Evolutionary conservation across 2,888 invertebrate species (phyloP), one percentile per base, ranked within the genome.

Genomic region (Chamaedrilus cognettii): DNA sequence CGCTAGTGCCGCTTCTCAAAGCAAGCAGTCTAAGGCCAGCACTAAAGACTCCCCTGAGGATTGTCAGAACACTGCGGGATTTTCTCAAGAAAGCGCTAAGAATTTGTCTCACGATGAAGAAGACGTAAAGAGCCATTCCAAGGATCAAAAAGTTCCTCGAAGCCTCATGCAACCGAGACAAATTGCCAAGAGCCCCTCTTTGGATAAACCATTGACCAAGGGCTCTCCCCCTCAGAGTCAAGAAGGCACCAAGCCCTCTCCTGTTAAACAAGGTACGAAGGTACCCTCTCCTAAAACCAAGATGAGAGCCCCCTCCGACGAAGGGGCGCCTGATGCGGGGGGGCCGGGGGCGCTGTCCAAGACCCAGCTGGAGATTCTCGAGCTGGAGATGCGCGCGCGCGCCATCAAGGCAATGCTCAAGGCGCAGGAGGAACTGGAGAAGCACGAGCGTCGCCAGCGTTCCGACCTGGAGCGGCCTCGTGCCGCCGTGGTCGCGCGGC

Each of bases 361-460:
- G 70, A 80, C 79, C 64, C 78, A 78, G 74, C 80, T 87, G 70
- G 87, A 87, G 77, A 80, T 88, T 34, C 77, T 88, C 61, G 87
- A 88, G 74, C 77, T 88, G 60, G 87, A 88, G 79, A 87, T 88
- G 87, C 83, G 87, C 74, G 88, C 87, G 0, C 79, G 87, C 64
- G 87, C 87, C 3, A 88, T 88, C 70, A 84, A 87, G 74, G 86
- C 87, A 33, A 82, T 88, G 72, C 75, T 86, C 32, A 80, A 79
- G 64, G 79, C 78, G 3, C 71, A 73, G 34, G 68, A 72, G 31
- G 70, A 68, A 55, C 31, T 52, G 26, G 67, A 72, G n/a, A 67
- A 67, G 32, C 42, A 42, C 19, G 42, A 42, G 7, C 7, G 42
- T 7, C 7, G 42, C 11, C 42, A 11, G 42, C 7, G 11, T 19